These are phyloP conservation scores for Vanacampus margaritifer DNA, from an alignment of 2,113 vertebrate species.

Conservation along the genomic window DNA sequence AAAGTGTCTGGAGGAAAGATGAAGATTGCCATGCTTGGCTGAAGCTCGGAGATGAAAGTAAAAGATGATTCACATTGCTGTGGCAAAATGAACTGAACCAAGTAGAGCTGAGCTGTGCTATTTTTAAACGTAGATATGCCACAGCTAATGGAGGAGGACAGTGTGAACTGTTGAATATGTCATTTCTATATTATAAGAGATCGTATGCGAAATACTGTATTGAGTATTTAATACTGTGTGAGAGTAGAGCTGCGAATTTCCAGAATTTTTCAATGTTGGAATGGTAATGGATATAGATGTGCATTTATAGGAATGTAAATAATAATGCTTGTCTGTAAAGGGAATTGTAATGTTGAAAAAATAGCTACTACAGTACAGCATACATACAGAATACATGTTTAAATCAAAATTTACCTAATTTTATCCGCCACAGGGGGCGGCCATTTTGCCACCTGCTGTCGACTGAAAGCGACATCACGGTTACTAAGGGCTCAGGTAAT, in stretches of 20 bases:
- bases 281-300: background rate
- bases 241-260: slow-evolving; percentile 13
- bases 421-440: too few relatives aligned
- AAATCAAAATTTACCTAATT: too few relatives aligned
- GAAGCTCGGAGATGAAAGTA: slow-evolving; percentile 67
- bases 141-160: slow-evolving; percentile 51
- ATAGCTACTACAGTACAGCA: too few relatives aligned
- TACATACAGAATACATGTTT: too few relatives aligned
- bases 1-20: slow-evolving; percentile 57
- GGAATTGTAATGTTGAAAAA: background rate
- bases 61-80: slow-evolving; percentile 67
- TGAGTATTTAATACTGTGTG: background rate
- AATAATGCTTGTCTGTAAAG: background rate
- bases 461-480: too few relatives aligned
- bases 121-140: slow-evolving; percentile 64
- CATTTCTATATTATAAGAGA: slow-evolving; percentile 46
- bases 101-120: slow-evolving; percentile 59
- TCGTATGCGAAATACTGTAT: slow-evolving; percentile 26
- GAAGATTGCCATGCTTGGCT: slow-evolving; percentile 68
- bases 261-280: background rate
- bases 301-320: background rate
- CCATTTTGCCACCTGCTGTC: too few relatives aligned
- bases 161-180: slow-evolving; percentile 43
- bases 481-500: too few relatives aligned
- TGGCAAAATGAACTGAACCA: slow-evolving; percentile 66